Evolutionary conservation across 1,140 invertebrate genomes (phyloP), one percentile per base, ranked within the genome.

Genomic region (Drosophila malerkotliana): DNA sequence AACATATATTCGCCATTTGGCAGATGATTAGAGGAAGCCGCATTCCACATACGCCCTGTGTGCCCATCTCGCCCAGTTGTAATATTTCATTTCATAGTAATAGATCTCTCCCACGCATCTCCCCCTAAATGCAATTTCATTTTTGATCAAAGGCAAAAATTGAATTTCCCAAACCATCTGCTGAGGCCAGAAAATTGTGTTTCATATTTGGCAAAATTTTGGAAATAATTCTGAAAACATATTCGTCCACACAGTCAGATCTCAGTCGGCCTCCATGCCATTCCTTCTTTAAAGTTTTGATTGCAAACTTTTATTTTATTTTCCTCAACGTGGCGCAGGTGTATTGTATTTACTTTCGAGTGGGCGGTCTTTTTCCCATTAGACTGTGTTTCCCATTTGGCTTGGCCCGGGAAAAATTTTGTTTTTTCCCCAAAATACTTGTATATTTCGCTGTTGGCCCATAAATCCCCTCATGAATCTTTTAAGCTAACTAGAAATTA

Each of bases 1-100:
- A 87, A 87, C 77, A 84, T 64, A 52, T 64, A 18, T 51, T 44
- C 45, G 18, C 60, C 67, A 39, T 74, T 64, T 74, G 71, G 68
- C 62, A 69, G 62, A 69, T 68, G 26, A 56, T 68, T 68, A 68
- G 62, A 69, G 15, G 9, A 12, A 34, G 39, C 30, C 37, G 48
- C 30, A 82, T 82, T 49, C 52, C 61, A 55, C 79, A 78, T 79
- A 61, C 71, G 79, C 64, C 59, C 52, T 47, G 49, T 55, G 56
- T 4, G 52, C 47, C 14, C 47, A 26, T 32, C 32, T 59, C 7
- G 52, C 47, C 14, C 47, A 26, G 39, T 39, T 77, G 75, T 39
- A 81, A 55, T 24, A 47, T 77, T 60, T 63, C 73, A 47, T 77
- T 60, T 63, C 73, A 68, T 32, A 67, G 61, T 78, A 73, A 77